Percentiles rank a stretch among this genome's conserved stretches.
phyloP scores from a whole-genome alignment of 2,888 invertebrate species.

The Aleiodes testaceus region DNA sequence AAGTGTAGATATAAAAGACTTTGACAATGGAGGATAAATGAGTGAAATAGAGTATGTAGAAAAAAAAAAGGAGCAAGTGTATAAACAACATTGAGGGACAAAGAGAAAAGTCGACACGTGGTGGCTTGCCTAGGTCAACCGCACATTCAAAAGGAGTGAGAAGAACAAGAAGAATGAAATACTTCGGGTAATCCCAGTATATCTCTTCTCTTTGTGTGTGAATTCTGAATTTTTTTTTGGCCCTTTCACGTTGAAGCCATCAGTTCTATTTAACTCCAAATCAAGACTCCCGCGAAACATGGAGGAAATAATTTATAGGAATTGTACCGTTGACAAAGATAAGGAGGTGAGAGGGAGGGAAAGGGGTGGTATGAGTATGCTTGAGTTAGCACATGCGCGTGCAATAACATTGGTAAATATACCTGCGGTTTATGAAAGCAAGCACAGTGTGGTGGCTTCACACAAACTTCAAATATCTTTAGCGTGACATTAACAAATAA shows the following conservation, averaged over 20 bases:
- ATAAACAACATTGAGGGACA: constrained; percentile 12
- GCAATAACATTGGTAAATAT: constrained; percentile 37
- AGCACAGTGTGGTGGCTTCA: constrained; percentile 8
- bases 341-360: too few species aligned
- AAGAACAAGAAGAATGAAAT: constrained; percentile 51
- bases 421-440: constrained; percentile 21
- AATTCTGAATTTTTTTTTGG: neutral
- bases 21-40: neutral
- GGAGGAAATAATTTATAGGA: constrained; percentile 30
- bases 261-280: neutral
- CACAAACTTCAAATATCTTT: constrained; percentile 24
- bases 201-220: constrained; percentile 25
- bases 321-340: constrained; percentile 21
- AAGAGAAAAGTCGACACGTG: constrained; percentile 56
- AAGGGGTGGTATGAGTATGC: constrained; percentile 29
- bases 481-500: constrained; percentile 13
- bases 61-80: constrained; percentile 2
- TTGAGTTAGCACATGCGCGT: constrained; percentile 34
- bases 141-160: constrained; percentile 42
- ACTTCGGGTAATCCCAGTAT: constrained; percentile 56
- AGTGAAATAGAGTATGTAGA: neutral
- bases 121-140: constrained; percentile 60
- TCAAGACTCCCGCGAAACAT: constrained; percentile 24
- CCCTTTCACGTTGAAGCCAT: neutral
- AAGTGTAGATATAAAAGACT: neutral